A percentile compares a stretch with the other conserved stretches of the same genome.
Evolutionary conservation across 92 coral and sea anemone genomes (phyloP).

Genomic region (Palythoa heliodiscus): DNA sequence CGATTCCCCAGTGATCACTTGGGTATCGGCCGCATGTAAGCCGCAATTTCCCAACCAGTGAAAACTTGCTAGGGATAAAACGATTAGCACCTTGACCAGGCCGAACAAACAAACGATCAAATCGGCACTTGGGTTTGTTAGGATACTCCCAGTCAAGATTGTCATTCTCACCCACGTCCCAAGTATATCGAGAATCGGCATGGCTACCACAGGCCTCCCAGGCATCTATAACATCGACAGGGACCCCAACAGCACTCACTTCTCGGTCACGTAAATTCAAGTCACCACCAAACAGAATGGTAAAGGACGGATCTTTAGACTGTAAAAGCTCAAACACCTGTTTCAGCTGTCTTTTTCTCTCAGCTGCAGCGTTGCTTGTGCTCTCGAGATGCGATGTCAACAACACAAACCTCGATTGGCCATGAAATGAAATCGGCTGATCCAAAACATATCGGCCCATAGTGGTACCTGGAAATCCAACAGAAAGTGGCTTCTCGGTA

Average conservation of each 20-base stretch:
- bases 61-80: slow-evolving; percentile 52
- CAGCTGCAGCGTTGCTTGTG: slow-evolving; percentile 52
- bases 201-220: slow-evolving; percentile 87
- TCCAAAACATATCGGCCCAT: slow-evolving; percentile 92
- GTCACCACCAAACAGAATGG: slow-evolving; percentile 92
- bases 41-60: slow-evolving; percentile 79
- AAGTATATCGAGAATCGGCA: slow-evolving; percentile 71
- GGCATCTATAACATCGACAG: slow-evolving; percentile 68
- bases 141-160: slow-evolving; percentile 58
- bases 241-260: slow-evolving; percentile 74
- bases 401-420: slow-evolving; percentile 57
- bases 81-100: slow-evolving; percentile 46
- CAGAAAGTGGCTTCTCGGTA: slow-evolving; percentile 45
- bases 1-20: slow-evolving; percentile 97
- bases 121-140: slow-evolving; percentile 67
- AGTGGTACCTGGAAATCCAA: slow-evolving; percentile 52
- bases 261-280: slow-evolving; percentile 84
- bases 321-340: slow-evolving; percentile 60
- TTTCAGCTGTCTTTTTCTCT: slow-evolving; percentile 75
- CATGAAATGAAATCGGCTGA: slow-evolving; percentile 69
- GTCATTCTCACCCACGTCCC: slow-evolving; percentile 80
- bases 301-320: slow-evolving; percentile 53
- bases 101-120: slow-evolving; percentile 85
- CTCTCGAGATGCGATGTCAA: slow-evolving; percentile 99
- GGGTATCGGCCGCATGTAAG: slow-evolving; percentile 72